These are phyloP conservation scores for Fulmarus glacialis DNA, from an alignment of 2,113 vertebrate genomes.

Conservation along the genomic window DNA sequence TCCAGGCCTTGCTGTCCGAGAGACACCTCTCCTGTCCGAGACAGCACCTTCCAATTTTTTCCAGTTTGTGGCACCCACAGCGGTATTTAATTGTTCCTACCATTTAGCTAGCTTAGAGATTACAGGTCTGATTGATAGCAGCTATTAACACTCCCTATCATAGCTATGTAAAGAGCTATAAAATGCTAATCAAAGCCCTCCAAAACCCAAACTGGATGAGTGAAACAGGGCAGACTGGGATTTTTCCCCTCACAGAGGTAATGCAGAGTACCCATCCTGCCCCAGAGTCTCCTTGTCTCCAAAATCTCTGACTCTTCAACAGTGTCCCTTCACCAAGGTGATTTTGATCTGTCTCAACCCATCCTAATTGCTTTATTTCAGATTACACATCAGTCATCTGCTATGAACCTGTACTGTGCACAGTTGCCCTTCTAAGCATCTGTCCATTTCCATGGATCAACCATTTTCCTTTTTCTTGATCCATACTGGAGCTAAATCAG, in stretches of 20 bases:
- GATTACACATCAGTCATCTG: neutral
- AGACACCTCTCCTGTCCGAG: neutral
- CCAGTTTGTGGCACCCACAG: neutral
- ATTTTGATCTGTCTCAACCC: neutral
- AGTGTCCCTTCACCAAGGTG: neutral
- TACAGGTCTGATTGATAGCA: neutral
- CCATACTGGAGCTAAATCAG: neutral
- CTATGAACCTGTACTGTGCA: neutral
- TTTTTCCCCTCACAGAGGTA: neutral
- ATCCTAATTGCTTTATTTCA: neutral
- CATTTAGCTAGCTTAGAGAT: neutral
- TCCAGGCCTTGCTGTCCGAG: neutral
- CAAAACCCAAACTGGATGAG: neutral
- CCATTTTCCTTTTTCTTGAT: neutral
- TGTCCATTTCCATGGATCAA: neutral
- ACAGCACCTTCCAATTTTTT: neutral
- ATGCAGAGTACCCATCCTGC: neutral
- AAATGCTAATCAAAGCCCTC: neutral
- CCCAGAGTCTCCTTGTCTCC: neutral
- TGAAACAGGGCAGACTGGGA: neutral
- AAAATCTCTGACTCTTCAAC: neutral
- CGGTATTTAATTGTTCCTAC: neutral
- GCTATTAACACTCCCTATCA: neutral
- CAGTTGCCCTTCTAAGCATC: neutral
- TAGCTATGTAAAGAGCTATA: neutral